Evolutionary conservation across 2,797 vertebrate genomes (phyloP), one percentile per base, ranked within the genome.

Genomic region (Hyperoplus immaculatus): DNA sequence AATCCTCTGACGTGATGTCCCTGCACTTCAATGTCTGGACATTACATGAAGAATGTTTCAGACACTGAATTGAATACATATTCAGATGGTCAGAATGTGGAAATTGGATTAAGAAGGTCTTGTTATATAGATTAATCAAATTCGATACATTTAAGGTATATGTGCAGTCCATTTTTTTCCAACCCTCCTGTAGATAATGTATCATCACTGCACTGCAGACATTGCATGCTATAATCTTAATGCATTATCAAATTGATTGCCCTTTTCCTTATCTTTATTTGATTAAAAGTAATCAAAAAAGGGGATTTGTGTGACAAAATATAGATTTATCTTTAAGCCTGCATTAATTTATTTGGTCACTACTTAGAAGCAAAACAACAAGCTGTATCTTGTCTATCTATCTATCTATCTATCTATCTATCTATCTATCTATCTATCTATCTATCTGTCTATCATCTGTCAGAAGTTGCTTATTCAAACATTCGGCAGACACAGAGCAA

Each of bases 1-100:
- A 86, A 86, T 86, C 80, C 62, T 78, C 69, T 51, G 72, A 83
- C 18, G 50, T 63, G 61, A 63, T 79, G 41, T 77, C 43, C n/a
- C 4, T 1, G 15, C 66, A 70, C 54, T 78, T 82, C 41, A 67
- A 42, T 78, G 49, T 42, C 69, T 78, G 50, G 72, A 56, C 15
- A 18, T 15, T 15, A 29, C 60, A 64, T 63, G 64, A 64, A 45
- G 42, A 78, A 65, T 46, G 72, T 77, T 72, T 80, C 53, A 59
- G n/a, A 75, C 14, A 53, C 39, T 65, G 50, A 72, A n/a, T 75
- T 84, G 80, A 87, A 89, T 85, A 66, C n/a, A 66, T 18, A 76
- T 43, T 64, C 13, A 80, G 42, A 72, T 50, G 74, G 75, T 87
- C 78, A 79, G 36, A 65, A 21, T 63, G 62, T 70, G 13, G 4